Base-by-base conservation (phyloP, 2,888 invertebrate genomes). In the Pharmacophagus antenor region DNA sequence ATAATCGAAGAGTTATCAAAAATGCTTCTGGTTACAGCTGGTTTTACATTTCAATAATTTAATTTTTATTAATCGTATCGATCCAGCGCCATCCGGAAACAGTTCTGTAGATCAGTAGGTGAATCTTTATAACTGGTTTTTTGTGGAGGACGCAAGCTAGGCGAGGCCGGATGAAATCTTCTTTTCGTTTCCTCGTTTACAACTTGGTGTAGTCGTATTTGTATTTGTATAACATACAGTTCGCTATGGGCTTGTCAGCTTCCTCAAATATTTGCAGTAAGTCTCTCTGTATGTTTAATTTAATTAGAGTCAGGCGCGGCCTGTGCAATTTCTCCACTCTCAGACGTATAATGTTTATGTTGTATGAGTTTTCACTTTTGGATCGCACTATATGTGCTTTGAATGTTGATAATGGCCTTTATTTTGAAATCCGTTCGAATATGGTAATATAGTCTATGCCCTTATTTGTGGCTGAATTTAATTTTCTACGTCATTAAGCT, bases 51-150 rank as follows among this genome's bases (percentile, higher is more conserved):
- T 42, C 54, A 63, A 65, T 52, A 60, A 59, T 56, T 62, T 48
- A 51, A 50, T 54, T 48, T 46, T 31, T 21, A 27, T 51, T 61
- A 56, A 55, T 18, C 63, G 42, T 64, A 61, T 65, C 58, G 55
- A 31, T 67, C 67, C 72, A 67, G 66, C 67, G 70, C 65, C 71
- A 68, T 70, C 76, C 82, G 81, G 81, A 82, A 80, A 72, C 77
- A 63, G 76, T 76, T 82, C 76, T 80, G 65, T 82, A 79, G 84
- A 71, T 84, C 83, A 85, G 81, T 85, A 79, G 84, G 86, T 88
- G 83, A 88, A 80, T 81, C 71, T 69, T 70, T 57, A 58, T 68
- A 82, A 82, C 84, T 66, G 83, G 85, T 88, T 87, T 84, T 79
- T 77, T 75, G 67, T 76, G 67, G 72, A 74, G 74, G 76, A 76